Percentiles rank a stretch among this genome's conserved stretches.
phyloP scores from a whole-genome alignment of 2,113 vertebrate species.

The Oceanites oceanicus region DNA sequence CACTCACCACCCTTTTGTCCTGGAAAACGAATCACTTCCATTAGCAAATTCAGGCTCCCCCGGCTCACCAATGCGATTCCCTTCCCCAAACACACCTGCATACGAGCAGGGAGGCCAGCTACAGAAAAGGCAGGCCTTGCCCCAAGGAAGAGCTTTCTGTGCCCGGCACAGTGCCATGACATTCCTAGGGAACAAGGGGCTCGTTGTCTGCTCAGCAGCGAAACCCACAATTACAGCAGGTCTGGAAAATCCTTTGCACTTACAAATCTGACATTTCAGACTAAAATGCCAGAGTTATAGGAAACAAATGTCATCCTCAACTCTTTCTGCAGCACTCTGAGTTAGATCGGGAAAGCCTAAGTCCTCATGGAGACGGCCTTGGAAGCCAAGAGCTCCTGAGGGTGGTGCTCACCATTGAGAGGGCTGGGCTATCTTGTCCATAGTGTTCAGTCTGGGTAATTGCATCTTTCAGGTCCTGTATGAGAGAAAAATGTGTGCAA shows the following conservation, averaged over 20 bases:
- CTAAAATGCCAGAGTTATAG: slow-evolving; percentile 48
- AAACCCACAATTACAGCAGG: slow-evolving; percentile 13
- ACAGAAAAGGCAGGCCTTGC: neutral
- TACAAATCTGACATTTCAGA: slow-evolving; percentile 67
- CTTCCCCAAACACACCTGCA: slow-evolving; percentile 42
- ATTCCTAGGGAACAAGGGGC: slow-evolving; percentile 36
- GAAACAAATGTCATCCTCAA: slow-evolving; percentile 20
- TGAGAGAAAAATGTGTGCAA: slow-evolving; percentile 65
- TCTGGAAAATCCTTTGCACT: slow-evolving; percentile 39
- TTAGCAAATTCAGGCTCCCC: neutral
- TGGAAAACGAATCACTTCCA: slow-evolving; percentile 27
- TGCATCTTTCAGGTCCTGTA: slow-evolving; percentile 70
- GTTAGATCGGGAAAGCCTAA: slow-evolving; percentile 16
- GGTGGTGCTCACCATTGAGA: slow-evolving; percentile 59
- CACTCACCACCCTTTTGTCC: slow-evolving; percentile 89
- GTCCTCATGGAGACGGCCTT: slow-evolving; percentile 18
- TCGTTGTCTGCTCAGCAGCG: slow-evolving; percentile 36
- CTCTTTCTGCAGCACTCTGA: slow-evolving; percentile 17
- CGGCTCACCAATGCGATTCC: neutral
- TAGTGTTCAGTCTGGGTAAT: slow-evolving; percentile 70
- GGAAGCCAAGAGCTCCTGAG: slow-evolving; percentile 32
- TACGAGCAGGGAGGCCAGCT: neutral
- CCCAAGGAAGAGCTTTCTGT: neutral
- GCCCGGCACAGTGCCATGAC: neutral
- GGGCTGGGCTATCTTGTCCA: slow-evolving; percentile 66